Conservation (phyloP, 2,888 invertebrate genomes). For the Diadromus collaris region DNA sequence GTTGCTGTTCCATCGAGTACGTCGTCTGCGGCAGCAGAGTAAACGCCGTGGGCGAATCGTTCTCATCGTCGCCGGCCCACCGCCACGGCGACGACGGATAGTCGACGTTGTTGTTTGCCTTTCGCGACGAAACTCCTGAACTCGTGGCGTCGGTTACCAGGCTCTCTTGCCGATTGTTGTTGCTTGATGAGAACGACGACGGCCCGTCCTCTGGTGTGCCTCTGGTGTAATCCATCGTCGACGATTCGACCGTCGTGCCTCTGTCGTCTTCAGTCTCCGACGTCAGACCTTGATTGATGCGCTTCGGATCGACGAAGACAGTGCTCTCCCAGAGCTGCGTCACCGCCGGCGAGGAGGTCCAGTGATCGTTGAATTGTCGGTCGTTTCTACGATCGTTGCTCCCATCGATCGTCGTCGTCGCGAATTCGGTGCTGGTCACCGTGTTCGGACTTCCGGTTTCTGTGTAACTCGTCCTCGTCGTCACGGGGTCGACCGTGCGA, state of each 20-base stretch:
- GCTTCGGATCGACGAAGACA: conserved; percentile 86
- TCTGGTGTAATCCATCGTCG: conserved; percentile 69
- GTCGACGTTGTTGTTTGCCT: conserved; percentile 71
- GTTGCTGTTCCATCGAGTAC: conserved; percentile 66
- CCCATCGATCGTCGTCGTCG: conserved; percentile 31
- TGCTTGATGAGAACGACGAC: not conserved
- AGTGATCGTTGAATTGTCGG: conserved; percentile 79
- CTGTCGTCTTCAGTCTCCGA: conserved; percentile 75
- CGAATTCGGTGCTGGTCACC: conserved; percentile 38
- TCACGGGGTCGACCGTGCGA: conserved; percentile 50
- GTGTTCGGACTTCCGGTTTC: conserved; percentile 29
- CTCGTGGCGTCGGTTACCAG: conserved; percentile 68
- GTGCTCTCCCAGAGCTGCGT: conserved; percentile 86
- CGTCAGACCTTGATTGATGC: conserved; percentile 86
- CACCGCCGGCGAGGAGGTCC: conserved; percentile 81
- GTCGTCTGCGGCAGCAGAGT: conserved; percentile 72
- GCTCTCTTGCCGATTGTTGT: conserved; percentile 57
- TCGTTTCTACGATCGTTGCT: conserved; percentile 65
- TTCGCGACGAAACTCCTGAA: conserved; percentile 71
- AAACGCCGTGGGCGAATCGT: conserved; percentile 76
- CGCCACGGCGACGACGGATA: conserved; percentile 70
- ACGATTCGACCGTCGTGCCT: conserved; percentile 60
- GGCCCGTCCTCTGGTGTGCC: conserved; percentile 55
- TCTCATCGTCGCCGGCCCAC: conserved; percentile 69
- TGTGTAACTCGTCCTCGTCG: conserved; percentile 23